Conservation (phyloP, 2,888 invertebrate genomes). For the Brachylomia viminalis region DNA sequence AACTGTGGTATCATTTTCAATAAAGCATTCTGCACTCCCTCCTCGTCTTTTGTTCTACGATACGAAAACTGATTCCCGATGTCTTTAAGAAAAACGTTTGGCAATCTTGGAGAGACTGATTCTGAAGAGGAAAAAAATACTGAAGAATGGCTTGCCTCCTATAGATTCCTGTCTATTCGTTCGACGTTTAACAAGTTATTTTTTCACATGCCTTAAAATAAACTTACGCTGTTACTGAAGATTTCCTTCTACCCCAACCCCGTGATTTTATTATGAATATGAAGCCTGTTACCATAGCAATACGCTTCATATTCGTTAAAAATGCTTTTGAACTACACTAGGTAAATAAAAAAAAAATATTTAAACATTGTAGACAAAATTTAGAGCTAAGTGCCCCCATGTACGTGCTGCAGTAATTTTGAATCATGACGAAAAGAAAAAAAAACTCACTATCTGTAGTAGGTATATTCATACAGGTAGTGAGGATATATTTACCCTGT, state of each 20-base stretch:
- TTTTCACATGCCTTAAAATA: conserved; percentile 1
- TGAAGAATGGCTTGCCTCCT: neutral
- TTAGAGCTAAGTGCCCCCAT: too few relatives aligned
- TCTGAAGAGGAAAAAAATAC: neutral
- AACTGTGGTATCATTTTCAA: neutral
- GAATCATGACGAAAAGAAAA: too few relatives aligned
- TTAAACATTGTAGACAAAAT: too few relatives aligned
- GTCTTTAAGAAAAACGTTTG: neutral
- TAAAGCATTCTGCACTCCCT: neutral
- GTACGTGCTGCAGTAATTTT: too few relatives aligned
- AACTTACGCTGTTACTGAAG: neutral
- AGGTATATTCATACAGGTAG: too few relatives aligned
- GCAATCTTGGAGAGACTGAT: too few relatives aligned
- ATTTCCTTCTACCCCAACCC: neutral
- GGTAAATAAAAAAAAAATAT: too few relatives aligned
- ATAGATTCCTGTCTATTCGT: neutral
- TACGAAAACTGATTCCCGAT: neutral
- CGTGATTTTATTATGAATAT: too few relatives aligned
- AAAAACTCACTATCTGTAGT: too few relatives aligned
- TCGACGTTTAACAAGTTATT: neutral
- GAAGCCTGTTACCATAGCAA: fast-evolving
- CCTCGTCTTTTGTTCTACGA: neutral
- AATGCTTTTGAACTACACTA: too few relatives aligned
- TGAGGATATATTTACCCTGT: too few relatives aligned
- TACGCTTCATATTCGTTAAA: fast-evolving